Percentiles rank a stretch among this genome's conserved stretches.
phyloP scores from a whole-genome alignment of 2,888 invertebrate species.

The Cephus pygmeus region DNA sequence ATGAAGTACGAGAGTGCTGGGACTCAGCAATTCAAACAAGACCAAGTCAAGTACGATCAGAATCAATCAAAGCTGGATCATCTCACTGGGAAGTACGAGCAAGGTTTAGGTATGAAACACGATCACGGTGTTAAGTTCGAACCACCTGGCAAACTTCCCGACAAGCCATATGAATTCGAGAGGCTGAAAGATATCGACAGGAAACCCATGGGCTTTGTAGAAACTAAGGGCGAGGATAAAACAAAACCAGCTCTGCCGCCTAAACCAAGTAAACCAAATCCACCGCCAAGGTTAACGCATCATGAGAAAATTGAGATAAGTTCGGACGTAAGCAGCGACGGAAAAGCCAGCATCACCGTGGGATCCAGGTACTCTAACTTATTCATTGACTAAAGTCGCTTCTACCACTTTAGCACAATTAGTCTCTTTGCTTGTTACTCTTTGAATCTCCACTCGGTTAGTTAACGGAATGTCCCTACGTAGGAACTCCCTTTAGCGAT shows the following conservation, averaged over 20 bases:
- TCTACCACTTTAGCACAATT: neutral
- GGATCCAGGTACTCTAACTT: conserved; percentile 41
- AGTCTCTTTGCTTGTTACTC: neutral
- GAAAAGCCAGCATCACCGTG: conserved; percentile 36
- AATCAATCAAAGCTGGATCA: conserved; percentile 41
- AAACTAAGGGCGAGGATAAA: conserved; percentile 53
- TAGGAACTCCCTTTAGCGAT: neutral
- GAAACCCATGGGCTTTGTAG: conserved; percentile 41
- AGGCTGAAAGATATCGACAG: conserved; percentile 48
- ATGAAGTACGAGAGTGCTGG: conserved; percentile 36
- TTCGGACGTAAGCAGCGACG: conserved; percentile 41
- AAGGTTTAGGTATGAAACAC: conserved; percentile 39
- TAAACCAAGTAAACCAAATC: conserved; percentile 73
- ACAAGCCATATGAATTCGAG: conserved; percentile 57
- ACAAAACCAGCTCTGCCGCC: conserved; percentile 84
- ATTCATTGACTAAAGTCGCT: neutral
- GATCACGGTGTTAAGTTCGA: conserved; percentile 53
- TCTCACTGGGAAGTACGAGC: conserved; percentile 39
- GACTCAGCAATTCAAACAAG: conserved; percentile 37
- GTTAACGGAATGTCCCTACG: neutral
- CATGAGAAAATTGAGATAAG: conserved; percentile 55
- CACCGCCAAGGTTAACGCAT: conserved; percentile 60
- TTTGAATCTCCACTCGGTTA: neutral
- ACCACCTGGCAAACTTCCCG: conserved; percentile 46
- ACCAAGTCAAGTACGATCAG: conserved; percentile 44